These are phyloP conservation scores for Enteromius thamalakanensis DNA, from an alignment of 2,797 vertebrate genomes.

Conservation along the genomic window DNA sequence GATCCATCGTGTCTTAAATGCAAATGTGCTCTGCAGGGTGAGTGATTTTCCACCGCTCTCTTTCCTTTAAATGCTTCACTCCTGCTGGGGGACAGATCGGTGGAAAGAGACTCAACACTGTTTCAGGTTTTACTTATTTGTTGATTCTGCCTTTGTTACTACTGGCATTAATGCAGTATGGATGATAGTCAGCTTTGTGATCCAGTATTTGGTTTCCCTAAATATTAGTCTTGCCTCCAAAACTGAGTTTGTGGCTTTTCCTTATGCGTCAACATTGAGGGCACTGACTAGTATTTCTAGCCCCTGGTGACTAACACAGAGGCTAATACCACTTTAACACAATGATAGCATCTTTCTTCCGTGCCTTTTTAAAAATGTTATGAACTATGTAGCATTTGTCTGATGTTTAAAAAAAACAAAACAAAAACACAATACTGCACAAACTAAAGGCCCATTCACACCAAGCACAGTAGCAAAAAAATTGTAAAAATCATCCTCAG, in stretches of 20 bases:
- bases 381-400: background rate
- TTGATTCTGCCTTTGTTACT: background rate
- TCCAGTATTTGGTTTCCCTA: constrained; percentile 21
- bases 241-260: constrained; percentile 14
- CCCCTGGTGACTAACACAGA: background rate
- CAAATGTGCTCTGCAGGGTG: constrained; percentile 13
- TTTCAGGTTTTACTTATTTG: constrained; percentile 14
- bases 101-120: constrained; percentile 7
- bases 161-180: constrained; percentile 3
- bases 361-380: background rate
- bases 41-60: constrained; percentile 24
- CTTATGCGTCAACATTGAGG: constrained; percentile 7
- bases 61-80: background rate
- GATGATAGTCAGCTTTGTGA: constrained; percentile 19
- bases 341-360: background rate
- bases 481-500: too few relatives aligned
- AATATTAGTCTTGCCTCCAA: constrained; percentile 24
- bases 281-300: background rate
- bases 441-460: background rate
- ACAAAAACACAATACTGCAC: background rate
- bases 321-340: constrained; percentile 16
- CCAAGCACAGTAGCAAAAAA: too few relatives aligned
- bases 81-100: background rate
- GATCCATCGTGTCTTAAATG: constrained; percentile 21
- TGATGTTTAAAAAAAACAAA: background rate